Conservation (phyloP, 2,888 invertebrate genomes). For the Drosophila mimica region DNA sequence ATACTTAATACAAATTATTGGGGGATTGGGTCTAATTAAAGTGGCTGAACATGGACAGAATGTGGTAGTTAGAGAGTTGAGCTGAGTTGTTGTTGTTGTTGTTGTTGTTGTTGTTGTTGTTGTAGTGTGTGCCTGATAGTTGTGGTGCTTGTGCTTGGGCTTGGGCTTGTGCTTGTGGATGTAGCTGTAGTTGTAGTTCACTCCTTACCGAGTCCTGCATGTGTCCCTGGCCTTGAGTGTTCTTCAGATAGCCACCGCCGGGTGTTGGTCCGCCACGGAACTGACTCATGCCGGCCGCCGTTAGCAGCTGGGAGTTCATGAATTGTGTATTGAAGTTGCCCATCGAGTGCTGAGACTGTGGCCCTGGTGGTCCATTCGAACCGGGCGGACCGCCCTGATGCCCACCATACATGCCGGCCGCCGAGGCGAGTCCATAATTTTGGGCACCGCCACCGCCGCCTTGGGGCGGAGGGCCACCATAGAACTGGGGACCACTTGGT, state of each 20-base stretch:
- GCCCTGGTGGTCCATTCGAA: conserved; percentile 80
- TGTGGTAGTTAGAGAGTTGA: conserved; percentile 27
- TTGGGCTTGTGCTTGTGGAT: conserved; percentile 14
- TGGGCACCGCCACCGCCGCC: conserved; percentile 83
- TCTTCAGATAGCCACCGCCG: conserved; percentile 82
- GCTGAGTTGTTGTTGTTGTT: conserved; percentile 35
- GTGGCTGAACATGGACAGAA: conserved; percentile 42
- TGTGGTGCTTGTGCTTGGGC: conserved; percentile 19
- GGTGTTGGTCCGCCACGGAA: conserved; percentile 84
- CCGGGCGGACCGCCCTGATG: conserved; percentile 83
- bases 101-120: conserved; percentile 23
- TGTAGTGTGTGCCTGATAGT: conserved; percentile 44
- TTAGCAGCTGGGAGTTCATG: conserved; percentile 88
- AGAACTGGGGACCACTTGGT: conserved; percentile 83
- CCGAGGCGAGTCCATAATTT: conserved; percentile 83
- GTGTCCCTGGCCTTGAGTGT: conserved; percentile 84
- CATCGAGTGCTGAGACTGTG: conserved; percentile 84
- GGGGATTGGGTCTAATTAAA: conserved; percentile 19
- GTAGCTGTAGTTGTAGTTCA: conserved; percentile 39
- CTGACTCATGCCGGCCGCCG: conserved; percentile 86
- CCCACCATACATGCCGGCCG: conserved; percentile 84
- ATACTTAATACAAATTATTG: conserved; percentile 42
- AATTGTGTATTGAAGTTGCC: conserved; percentile 86
- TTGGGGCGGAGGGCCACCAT: conserved; percentile 83
- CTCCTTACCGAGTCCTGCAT: conserved; percentile 85